Evolutionary conservation across 2,113 vertebrate genomes (phyloP), one percentile per base, ranked within the genome.

Genomic region (Carlito syrichta): DNA sequence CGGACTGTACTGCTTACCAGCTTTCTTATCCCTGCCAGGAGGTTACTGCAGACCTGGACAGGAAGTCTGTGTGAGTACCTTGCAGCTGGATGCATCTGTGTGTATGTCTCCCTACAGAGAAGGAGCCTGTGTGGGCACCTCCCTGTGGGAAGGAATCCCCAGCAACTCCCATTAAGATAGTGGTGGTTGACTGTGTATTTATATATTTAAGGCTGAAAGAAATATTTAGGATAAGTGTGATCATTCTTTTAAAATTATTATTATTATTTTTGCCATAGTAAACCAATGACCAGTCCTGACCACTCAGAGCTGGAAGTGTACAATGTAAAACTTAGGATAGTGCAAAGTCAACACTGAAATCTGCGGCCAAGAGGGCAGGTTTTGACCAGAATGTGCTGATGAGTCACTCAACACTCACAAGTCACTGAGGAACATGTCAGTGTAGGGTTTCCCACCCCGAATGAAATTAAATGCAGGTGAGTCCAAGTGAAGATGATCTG

Each of bases 21-120:
- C 98, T 99, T 99, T 95, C 98, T 99, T 76, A 98, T 99, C 86
- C 99, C 99, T 19, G 98, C 99, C 90, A 99, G 99, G 97, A 98
- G 98, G 97, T 98, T 99, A 94, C 97, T 99, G 23, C 99, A 99
- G 95, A 96, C 85, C 98, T 99, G 97, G 99, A 99, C 98, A 97
- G 94, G 98, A 99, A 96, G 98, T 98, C 79, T 99, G 98, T 60
- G 99, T 99, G 97, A 99, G 99, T 99, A 96, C 50, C 69, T 13
- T n/a, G n/a, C n/a, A n/a, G n/a, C n/a, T n/a, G n/a, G n/a, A n/a
- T n/a, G n/a, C n/a, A n/a, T n/a, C n/a, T n/a, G n/a, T n/a, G n/a
- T n/a, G n/a, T n/a, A n/a, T n/a, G n/a, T n/a, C n/a, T n/a, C n/a
- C n/a, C n/a, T n/a, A n/a, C n/a, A n/a, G n/a, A n/a, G n/a, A n/a